Evolutionary conservation across 1,140 invertebrate genomes (phyloP), one percentile per base, ranked within the genome.

Genomic region (Sycophaga agraensis): DNA sequence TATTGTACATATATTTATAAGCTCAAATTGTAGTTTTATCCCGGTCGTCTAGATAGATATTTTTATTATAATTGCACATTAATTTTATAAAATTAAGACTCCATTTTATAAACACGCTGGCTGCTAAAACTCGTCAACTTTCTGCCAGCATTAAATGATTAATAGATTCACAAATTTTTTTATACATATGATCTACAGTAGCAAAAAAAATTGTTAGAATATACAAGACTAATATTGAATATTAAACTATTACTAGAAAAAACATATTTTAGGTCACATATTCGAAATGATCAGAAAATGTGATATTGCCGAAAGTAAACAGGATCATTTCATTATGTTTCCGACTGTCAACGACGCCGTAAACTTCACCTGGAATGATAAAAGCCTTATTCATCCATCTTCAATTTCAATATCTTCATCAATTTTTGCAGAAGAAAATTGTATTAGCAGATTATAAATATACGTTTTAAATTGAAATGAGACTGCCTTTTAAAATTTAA

Each of bases 281-380:
- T 81, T 85, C 63, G 86, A 89, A 67, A 85, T 83, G 66, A 84
- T 90, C 66, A 82, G 83, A 46, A 83, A 81, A 42, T 88, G 84
- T 74, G 84, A 86, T 65, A 73, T 79, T 0, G 72, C 83, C 14
- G 83, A 88, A 61, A 63, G 73, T 0, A 84, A 83, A 31, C 73
- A 82, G 37, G 76, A 82, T 11, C 79, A 83, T 22, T 80, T 85
- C 49, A 81, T 84, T 35, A 83, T 84, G 11, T 90, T 90, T 72
- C 88, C 89, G 1, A 88, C 88, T 0, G 83, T 90, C 0, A 87
- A 88, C 66, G 88, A 91, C 68, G 89, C 89, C 0, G 87, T 89
- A 0, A 82, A 87, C 17, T 88, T 80, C 68, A 84, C 85, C 62
- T 70, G 69, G 59, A 65, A n/a, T n/a, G n/a, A 73, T 48, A 71